These are phyloP conservation scores for Microchirus variegatus DNA, from an alignment of 2,797 vertebrate genomes.

Conservation along the genomic window DNA sequence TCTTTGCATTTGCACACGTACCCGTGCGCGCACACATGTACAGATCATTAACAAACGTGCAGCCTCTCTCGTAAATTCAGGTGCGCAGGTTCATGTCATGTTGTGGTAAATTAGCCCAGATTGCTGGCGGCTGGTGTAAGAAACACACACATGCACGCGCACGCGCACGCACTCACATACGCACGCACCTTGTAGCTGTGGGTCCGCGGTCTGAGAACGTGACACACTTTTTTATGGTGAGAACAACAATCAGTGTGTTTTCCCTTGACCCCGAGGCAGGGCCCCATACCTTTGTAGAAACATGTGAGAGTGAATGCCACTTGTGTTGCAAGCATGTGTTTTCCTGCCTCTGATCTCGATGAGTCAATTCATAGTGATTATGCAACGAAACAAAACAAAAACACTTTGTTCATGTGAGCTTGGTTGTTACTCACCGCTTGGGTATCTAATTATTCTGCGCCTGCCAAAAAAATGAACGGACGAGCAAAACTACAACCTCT, in stretches of 20 bases:
- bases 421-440: constrained; percentile 48
- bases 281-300: constrained; percentile 29
- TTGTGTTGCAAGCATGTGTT: constrained; percentile 2
- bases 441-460: constrained; percentile 48
- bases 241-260: constrained; percentile 35
- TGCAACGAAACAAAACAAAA: constrained; percentile 22
- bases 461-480: constrained; percentile 61
- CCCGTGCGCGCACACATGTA: neutral
- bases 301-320: neutral
- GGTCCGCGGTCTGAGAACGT: constrained; percentile 26
- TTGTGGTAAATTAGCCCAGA: constrained; percentile 45
- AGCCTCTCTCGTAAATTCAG: constrained; percentile 17
- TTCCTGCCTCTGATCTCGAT: constrained; percentile 9
- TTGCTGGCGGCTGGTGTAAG: constrained; percentile 18
- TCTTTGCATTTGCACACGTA: constrained; percentile 14
- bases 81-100: constrained; percentile 41
- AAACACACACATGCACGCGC: constrained; percentile 1
- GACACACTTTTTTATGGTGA: constrained; percentile 28
- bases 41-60: constrained; percentile 20
- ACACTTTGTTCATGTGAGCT: constrained; percentile 33
- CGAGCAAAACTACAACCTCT: constrained; percentile 58
- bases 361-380: constrained; percentile 32
- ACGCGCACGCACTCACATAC: constrained; percentile 19
- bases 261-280: constrained; percentile 46
- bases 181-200: constrained; percentile 14